These are phyloP conservation scores for Drosophila micromelanica DNA, from an alignment of 1,140 invertebrate species.

Conservation along the genomic window DNA sequence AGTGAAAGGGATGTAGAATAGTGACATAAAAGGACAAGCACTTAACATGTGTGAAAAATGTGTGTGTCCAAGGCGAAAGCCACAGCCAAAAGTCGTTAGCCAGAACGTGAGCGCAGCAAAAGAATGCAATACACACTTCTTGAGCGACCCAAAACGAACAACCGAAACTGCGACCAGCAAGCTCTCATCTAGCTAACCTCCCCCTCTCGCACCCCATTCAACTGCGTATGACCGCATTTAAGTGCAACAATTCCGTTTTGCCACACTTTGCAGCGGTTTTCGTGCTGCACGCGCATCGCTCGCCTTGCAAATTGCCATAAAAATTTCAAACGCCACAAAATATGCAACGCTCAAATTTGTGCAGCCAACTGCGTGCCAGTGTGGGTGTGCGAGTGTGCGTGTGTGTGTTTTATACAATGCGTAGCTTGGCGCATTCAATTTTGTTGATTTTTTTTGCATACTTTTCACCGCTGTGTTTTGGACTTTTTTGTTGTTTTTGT, in stretches of 20 bases:
- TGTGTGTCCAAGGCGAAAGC: slow-evolving; percentile 72
- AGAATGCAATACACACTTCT: slow-evolving; percentile 28
- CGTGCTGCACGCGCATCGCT: slow-evolving; percentile 49
- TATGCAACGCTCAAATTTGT: slow-evolving; percentile 72
- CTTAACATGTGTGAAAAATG: slow-evolving; percentile 62
- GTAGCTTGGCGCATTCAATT: slow-evolving; percentile 59
- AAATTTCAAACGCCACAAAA: slow-evolving; percentile 78
- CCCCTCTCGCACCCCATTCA: not conserved
- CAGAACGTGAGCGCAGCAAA: slow-evolving; percentile 39
- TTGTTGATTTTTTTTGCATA: slow-evolving; percentile 38
- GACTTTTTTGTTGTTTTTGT: slow-evolving; percentile 50
- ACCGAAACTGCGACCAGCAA: too few relatives aligned
- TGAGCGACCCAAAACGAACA: slow-evolving; percentile 2
- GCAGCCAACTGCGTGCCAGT: slow-evolving; percentile 45
- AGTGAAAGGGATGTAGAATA: not conserved
- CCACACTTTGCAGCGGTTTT: slow-evolving; percentile 41
- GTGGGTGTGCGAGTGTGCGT: slow-evolving; percentile 2
- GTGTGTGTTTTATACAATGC: slow-evolving; percentile 31
- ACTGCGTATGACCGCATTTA: slow-evolving; percentile 49
- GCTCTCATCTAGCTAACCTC: too few relatives aligned
- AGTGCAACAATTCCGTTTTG: slow-evolving; percentile 50
- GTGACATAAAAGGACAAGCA: slow-evolving; percentile 14
- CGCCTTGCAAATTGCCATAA: slow-evolving; percentile 79
- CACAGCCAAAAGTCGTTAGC: slow-evolving; percentile 29
- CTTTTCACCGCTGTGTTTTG: slow-evolving; percentile 18